phyloP scores from a whole-genome alignment of 1,140 invertebrate genomes.

The Drosophila quadrilineata region DNA sequence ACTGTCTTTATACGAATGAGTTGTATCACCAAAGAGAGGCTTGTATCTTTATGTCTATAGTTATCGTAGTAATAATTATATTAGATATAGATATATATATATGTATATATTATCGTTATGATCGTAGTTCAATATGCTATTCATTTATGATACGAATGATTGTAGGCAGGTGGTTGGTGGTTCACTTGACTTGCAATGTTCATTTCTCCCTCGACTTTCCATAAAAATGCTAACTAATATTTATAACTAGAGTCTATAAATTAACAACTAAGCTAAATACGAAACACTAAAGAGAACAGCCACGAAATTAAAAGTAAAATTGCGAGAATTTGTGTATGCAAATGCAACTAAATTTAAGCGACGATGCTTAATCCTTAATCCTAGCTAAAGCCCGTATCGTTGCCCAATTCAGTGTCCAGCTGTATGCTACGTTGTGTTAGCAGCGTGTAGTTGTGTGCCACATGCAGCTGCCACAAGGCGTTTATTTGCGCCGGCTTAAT shows the following conservation, averaged over 20 bases:
- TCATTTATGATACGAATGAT: conserved; percentile 72
- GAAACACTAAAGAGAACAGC: conserved; percentile 51
- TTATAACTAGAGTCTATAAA: conserved; percentile 20
- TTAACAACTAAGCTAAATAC: conserved; percentile 42
- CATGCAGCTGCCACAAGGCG: conserved; percentile 79
- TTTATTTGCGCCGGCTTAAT: conserved; percentile 82
- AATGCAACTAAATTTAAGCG: conserved; percentile 8
- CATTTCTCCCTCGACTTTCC: background rate
- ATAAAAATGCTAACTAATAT: conserved; percentile 55
- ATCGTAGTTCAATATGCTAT: conserved; percentile 31
- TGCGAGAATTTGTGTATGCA: too few species aligned
- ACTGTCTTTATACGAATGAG: conserved; percentile 23
- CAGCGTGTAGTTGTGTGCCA: conserved; percentile 39
- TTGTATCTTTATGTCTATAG: conserved; percentile 29
- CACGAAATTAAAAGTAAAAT: conserved; percentile 10
- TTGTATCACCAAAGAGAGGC: conserved; percentile 39
- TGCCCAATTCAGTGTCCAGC: conserved; percentile 5
- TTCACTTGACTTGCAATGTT: conserved; percentile 70
- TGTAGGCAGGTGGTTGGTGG: conserved; percentile 78
- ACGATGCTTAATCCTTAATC: conserved; percentile 12
- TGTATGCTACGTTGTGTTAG: background rate
- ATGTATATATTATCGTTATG: conserved; percentile 17
- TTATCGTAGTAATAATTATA: too few species aligned
- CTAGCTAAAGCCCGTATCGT: conserved; percentile 45
- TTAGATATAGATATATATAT: conserved; percentile 38